These are phyloP conservation scores for Salvelinus namaycush DNA, from an alignment of 2,113 vertebrate genomes.

Conservation along the genomic window DNA sequence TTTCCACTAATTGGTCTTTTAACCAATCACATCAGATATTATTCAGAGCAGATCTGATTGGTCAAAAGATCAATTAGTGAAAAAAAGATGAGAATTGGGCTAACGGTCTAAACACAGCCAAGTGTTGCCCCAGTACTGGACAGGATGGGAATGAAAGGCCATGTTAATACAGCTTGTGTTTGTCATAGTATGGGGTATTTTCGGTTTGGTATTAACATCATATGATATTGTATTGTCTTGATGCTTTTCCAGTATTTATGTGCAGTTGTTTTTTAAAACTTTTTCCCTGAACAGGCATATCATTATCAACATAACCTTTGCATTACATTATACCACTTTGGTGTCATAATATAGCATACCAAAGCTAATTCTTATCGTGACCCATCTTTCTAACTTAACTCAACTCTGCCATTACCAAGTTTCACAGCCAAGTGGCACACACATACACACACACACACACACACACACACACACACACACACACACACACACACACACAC, in stretches of 20 bases:
- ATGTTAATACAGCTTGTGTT: slow-evolving; percentile 27
- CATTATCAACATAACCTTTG: neutral
- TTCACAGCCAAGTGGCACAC: slow-evolving; percentile 34
- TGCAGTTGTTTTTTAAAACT: neutral
- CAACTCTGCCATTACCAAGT: slow-evolving; percentile 41
- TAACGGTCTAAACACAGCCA: too few relatives aligned
- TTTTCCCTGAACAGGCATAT: neutral
- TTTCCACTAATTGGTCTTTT: too few relatives aligned
- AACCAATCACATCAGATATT: too few relatives aligned
- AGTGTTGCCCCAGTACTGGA: slow-evolving; percentile 38
- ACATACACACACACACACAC: neutral
- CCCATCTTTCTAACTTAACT: slow-evolving; percentile 13
- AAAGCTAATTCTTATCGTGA: neutral
- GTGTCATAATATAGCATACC: neutral
- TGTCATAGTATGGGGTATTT: neutral
- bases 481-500: too few relatives aligned
- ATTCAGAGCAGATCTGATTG: too few relatives aligned
- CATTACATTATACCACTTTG: neutral
- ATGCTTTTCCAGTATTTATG: neutral
- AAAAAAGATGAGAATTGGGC: too few relatives aligned
- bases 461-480: too few relatives aligned
- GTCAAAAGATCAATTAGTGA: too few relatives aligned
- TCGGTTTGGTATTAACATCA: neutral
- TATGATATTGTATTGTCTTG: neutral
- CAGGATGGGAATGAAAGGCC: slow-evolving; percentile 36